Evolutionary conservation across 2,797 vertebrate genomes (phyloP), one percentile per base, ranked within the genome.

Genomic region (Valencia hispanica): DNA sequence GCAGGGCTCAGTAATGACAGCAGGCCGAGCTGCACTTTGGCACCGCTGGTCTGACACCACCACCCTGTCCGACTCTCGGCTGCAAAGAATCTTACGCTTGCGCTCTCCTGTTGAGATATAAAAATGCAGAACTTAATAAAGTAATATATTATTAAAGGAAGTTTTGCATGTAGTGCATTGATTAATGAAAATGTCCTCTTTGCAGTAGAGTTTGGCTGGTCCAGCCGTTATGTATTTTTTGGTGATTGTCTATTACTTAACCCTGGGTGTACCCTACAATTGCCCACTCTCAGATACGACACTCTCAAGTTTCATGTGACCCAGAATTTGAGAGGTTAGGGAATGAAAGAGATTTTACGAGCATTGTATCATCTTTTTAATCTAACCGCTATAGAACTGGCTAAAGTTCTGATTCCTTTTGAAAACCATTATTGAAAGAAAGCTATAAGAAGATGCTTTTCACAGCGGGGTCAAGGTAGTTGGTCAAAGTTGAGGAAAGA

Each of bases 21-120:
- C 92, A 22, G 98, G 98, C 74, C 95, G 95, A 47, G 96, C 91
- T 48, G 96, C 94, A 22, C 91, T 95, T 53, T 98, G 96, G 65
- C 98, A 99, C 88, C 97, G 95, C 92, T 99, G 97, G 94, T 99
- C 98, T 0, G 98, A 99, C 85, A 99, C 98, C 0, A 96, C 96
- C 85, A 97, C 94, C 73, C 97, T 94, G 88, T 99, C 98, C 0
- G 96, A 97, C 90, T 99, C 98, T 79, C 98, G 94, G 75, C 95
- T 97, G 76, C 98, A 99, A 73, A 97, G 82, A 27, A 96, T 95
- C 81, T 97, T 99, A 73, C 96, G 95, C 87, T 96, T 99, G 11
- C 96, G 94, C 84, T 98, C 98, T 75, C 98, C 98, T 99, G 81
- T 25, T 20, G 80, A 69, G 72, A 85, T 34, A 82, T n/a, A 81